These are phyloP conservation scores for Menidia menidia DNA, from an alignment of 2,797 vertebrate species.

Conservation along the genomic window DNA sequence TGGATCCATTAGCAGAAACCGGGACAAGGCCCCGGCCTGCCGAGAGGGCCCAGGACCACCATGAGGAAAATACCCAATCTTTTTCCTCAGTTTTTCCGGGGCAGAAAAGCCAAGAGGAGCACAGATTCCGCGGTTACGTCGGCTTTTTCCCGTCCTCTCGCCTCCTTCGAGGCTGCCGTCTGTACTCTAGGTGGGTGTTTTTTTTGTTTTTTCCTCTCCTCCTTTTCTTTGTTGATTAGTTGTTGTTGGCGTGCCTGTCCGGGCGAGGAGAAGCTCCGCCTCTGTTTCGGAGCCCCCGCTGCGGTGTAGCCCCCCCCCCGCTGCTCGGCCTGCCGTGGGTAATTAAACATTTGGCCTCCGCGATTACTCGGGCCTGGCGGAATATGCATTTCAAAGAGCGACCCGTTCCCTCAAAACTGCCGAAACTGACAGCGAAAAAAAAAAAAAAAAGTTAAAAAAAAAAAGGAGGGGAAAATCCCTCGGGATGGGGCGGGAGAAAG, in stretches of 20 bases:
- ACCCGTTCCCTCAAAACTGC: slow-evolving; percentile 91
- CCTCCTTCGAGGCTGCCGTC: slow-evolving; percentile 38
- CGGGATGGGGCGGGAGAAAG: slow-evolving; percentile 84
- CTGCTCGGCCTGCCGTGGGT: slow-evolving; percentile 97
- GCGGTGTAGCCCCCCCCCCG: slow-evolving; percentile 78
- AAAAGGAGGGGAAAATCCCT: slow-evolving; percentile 87
- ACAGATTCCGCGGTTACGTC: slow-evolving; percentile 17
- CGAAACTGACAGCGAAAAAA: slow-evolving; percentile 95
- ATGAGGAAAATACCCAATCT: too few species aligned
- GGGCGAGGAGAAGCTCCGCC: slow-evolving; percentile 51
- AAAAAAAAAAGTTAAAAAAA: too few species aligned
- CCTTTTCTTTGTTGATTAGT: slow-evolving; percentile 8
- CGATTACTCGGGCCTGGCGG: slow-evolving; percentile 91
- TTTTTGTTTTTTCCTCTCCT: too few species aligned
- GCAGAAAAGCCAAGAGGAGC: slow-evolving; percentile 10
- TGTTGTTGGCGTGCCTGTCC: slow-evolving; percentile 59
- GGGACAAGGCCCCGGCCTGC: slow-evolving; percentile 60
- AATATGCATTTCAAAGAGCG: slow-evolving; percentile 99
- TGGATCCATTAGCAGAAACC: slow-evolving; percentile 71
- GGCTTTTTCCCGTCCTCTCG: slow-evolving; percentile 26
- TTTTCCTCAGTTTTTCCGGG: too few species aligned
- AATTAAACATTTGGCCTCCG: slow-evolving; percentile 99
- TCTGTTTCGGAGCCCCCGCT: slow-evolving; percentile 79
- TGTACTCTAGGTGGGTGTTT: slow-evolving; percentile 58
- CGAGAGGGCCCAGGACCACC: slow-evolving; percentile 57